Conservation (phyloP, 2,888 invertebrate species). For the Drosophila leonis region DNA sequence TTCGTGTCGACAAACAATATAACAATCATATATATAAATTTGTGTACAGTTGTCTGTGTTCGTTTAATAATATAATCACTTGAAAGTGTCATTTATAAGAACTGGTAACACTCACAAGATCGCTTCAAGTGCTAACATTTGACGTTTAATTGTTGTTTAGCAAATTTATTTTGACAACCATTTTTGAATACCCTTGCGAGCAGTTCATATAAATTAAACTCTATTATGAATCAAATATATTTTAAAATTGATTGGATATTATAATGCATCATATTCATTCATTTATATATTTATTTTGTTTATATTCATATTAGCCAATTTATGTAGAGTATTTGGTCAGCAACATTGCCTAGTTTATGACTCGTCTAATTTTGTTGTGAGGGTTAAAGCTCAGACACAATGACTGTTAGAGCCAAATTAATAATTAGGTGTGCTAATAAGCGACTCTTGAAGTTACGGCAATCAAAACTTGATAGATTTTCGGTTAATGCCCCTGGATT, state of each 20-base stretch:
- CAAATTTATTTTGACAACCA: conserved; percentile 34
- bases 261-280: not conserved
- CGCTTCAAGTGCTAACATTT: conserved; percentile 58
- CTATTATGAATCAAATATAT: not conserved
- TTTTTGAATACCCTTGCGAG: conserved; percentile 5
- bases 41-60: not conserved
- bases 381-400: conserved; percentile 15
- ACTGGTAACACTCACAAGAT: conserved; percentile 43
- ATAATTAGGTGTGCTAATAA: conserved; percentile 49
- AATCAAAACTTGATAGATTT: conserved; percentile 13
- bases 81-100: conserved; percentile 67
- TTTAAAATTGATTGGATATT: not conserved
- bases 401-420: conserved; percentile 17
- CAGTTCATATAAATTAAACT: not conserved
- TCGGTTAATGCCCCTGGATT: conserved; percentile 23
- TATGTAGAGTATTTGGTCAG: not conserved
- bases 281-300: not conserved
- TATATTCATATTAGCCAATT: not conserved
- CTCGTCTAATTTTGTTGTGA: conserved; percentile 5
- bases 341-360: not conserved
- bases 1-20: conserved; percentile 58
- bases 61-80: conserved; percentile 66
- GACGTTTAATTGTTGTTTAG: conserved; percentile 65
- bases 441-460: conserved; percentile 23
- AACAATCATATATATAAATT: conserved; percentile 24